These are phyloP conservation scores for Clamator glandarius DNA, from an alignment of 2,797 vertebrate species.

Conservation along the genomic window DNA sequence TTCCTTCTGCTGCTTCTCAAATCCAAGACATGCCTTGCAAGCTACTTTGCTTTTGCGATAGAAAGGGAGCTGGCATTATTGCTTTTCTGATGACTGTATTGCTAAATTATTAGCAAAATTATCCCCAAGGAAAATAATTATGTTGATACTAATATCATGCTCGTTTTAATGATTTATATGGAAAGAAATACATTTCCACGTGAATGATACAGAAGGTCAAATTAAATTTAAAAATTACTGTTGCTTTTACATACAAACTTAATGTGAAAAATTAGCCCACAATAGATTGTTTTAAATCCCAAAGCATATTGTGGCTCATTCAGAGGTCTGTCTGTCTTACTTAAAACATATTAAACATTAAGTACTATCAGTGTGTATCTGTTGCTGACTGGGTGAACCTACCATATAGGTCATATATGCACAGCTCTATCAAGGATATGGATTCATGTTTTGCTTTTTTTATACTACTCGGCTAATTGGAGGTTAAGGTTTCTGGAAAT, in stretches of 20 bases:
- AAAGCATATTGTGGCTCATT: not conserved
- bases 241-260: conserved; percentile 19
- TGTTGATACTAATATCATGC: not conserved
- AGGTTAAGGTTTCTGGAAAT: conserved; percentile 3
- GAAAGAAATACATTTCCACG: not conserved
- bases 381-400: not conserved
- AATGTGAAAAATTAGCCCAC: conserved; percentile 26
- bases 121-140: not conserved
- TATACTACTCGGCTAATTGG: not conserved
- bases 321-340: not conserved
- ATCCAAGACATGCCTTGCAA: conserved; percentile 48
- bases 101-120: not conserved
- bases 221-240: not conserved
- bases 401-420: not conserved
- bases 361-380: not conserved
- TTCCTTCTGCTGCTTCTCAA: conserved; percentile 65
- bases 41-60: not conserved
- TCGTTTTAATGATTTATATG: not conserved
- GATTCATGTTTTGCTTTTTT: not conserved
- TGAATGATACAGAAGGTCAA: not conserved
- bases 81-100: not conserved
- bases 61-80: not conserved
- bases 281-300: conserved; percentile 22
- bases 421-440: not conserved
- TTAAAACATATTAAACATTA: conserved; percentile 2